Evolutionary conservation across 2,797 vertebrate genomes (phyloP).

Genomic region (Avahi laniger): DNA sequence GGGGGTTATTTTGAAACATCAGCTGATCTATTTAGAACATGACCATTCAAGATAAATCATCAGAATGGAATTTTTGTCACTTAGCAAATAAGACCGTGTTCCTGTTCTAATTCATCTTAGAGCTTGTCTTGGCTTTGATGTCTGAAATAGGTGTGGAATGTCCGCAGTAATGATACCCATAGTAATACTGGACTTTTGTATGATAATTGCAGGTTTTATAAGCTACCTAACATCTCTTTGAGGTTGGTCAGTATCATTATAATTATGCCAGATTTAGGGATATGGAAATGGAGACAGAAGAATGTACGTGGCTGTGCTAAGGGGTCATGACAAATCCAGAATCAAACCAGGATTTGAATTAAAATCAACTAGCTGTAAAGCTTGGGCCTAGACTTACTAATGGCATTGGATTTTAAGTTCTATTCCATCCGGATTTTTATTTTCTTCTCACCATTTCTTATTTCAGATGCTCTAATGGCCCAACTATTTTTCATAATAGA

Average conservation of each 20-base stretch:
- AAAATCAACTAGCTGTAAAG: background rate
- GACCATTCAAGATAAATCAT: background rate
- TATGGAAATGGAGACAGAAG: background rate
- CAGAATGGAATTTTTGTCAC: slow-evolving; percentile 2
- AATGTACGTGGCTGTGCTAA: slow-evolving; percentile 15
- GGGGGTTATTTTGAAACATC: background rate
- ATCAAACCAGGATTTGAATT: slow-evolving; percentile 16
- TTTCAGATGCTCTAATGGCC: background rate
- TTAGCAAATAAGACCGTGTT: background rate
- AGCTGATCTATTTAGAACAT: background rate
- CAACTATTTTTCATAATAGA: background rate
- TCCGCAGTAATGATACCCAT: slow-evolving; percentile 29
- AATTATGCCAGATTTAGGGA: slow-evolving; percentile 61
- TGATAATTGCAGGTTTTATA: slow-evolving; percentile 61
- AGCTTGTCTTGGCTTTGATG: slow-evolving; percentile 48
- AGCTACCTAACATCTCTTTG: slow-evolving; percentile 39
- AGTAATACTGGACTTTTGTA: slow-evolving; percentile 18
- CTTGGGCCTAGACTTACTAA: background rate
- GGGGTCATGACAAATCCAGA: background rate
- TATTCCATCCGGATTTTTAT: background rate
- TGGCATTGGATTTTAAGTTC: background rate
- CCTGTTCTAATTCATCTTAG: slow-evolving; percentile 31
- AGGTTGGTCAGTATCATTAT: slow-evolving; percentile 52
- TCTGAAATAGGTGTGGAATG: slow-evolving; percentile 22
- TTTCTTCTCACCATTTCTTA: background rate